Percentiles rank a stretch among this genome's conserved stretches.
Conservation (phyloP, 2,113 vertebrate species). For the Podocnemis expansa region DNA sequence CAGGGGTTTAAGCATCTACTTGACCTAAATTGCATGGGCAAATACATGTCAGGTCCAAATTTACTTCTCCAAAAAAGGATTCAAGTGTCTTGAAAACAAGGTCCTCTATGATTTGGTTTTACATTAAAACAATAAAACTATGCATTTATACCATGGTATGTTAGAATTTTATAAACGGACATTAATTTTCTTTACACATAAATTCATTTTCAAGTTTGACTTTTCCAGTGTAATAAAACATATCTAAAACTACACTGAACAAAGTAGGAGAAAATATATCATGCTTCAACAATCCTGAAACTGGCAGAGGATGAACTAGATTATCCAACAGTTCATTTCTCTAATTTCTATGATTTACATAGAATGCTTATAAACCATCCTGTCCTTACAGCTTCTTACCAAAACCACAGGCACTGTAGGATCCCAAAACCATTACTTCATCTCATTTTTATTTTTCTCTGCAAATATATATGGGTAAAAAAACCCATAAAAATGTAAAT, state of each 20-base stretch:
- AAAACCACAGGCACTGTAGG: neutral
- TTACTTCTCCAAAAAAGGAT: neutral
- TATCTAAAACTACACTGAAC: neutral
- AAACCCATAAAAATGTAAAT: rapidly evolving
- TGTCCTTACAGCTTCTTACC: neutral
- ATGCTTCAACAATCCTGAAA: neutral
- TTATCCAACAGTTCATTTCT: neutral
- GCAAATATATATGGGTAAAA: neutral
- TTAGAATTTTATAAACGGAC: neutral
- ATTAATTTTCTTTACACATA: neutral
- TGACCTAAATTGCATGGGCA: neutral
- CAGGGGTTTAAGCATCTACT: neutral
- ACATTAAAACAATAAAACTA: too few relatives aligned
- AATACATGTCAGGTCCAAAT: neutral
- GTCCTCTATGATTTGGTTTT: neutral
- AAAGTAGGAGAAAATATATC: neutral
- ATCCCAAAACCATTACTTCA: neutral
- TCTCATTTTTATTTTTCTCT: neutral
- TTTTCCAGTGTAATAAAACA: neutral
- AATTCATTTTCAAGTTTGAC: neutral
- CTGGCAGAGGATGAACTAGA: neutral
- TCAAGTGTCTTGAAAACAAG: neutral
- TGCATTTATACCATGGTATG: too few relatives aligned
- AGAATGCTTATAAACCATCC: neutral
- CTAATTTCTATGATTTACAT: neutral